Evolutionary conservation across 2,888 invertebrate genomes (phyloP).

Genomic region (Drosophila atroscutellata): DNA sequence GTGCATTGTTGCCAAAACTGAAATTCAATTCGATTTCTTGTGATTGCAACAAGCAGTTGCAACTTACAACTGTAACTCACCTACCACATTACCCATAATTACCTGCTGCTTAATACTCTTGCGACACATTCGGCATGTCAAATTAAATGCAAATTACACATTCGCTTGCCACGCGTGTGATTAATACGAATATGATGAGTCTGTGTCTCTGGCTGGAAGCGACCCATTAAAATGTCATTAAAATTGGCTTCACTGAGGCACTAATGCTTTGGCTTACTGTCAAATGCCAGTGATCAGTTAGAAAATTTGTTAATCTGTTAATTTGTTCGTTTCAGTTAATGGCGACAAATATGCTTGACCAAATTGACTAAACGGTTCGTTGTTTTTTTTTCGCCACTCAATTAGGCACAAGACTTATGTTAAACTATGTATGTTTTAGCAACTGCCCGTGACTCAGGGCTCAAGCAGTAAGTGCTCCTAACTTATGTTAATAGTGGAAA

Average conservation of each 20-base stretch:
- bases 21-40: background rate
- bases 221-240: constrained; percentile 74
- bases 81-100: constrained; percentile 45
- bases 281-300: constrained; percentile 19
- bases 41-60: background rate
- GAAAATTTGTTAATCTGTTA: constrained; percentile 30
- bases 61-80: constrained; percentile 1
- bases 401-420: constrained; percentile 4
- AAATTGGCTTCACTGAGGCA: constrained; percentile 55
- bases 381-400: constrained; percentile 20
- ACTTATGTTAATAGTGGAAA: background rate
- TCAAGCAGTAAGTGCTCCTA: constrained; percentile 2
- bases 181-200: constrained; percentile 5
- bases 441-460: constrained; percentile 2
- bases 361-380: constrained; percentile 29
- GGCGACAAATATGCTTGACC: constrained; percentile 23
- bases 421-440: background rate
- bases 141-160: constrained; percentile 80
- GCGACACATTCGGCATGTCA: constrained; percentile 67
- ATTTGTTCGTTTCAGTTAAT: constrained; percentile 34
- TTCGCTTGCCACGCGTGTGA: constrained; percentile 24
- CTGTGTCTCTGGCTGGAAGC: constrained; percentile 13
- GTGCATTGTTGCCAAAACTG: background rate
- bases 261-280: constrained; percentile 36
- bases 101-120: constrained; percentile 24